Base-by-base conservation (phyloP, 2,888 invertebrate genomes). In the Coenonympha glycerion region DNA sequence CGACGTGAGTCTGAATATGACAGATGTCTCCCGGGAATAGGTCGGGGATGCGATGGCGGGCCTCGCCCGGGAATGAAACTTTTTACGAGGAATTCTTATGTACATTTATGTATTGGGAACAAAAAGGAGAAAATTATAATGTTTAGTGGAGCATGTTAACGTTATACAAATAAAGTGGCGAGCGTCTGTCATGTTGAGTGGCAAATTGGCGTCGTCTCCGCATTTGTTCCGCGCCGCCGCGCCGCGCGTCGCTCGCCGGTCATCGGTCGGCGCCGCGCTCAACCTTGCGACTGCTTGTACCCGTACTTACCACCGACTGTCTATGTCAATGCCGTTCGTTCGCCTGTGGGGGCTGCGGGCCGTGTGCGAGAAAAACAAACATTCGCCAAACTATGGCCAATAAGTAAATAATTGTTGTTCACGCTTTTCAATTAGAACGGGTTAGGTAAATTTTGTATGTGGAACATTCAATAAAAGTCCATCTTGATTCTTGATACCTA, bases 161-260 rank as follows among this genome's bases (percentile, higher is more conserved):
- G 76, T 76, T 79, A 74, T 71, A 78, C 73, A 79, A 80, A 81
- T 73, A 79, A 73, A 69, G 62, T 74, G 69, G 71, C 68, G 64
- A 72, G 71, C 62, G 75, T 70, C 66, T 73, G 74, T 74, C 73
- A 73, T 65, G 72, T 75, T 75, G 74, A 79, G 73, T 75, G 77
- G 77, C 74, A 81, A 81, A 81, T 79, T 80, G 76, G 75, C 75
- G 70, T 76, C 69, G 71, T 76, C 71, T 73, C 65, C 69, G 73
- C 70, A 80, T 79, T 79, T 73, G 79, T 79, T 77, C 73, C 76
- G 71, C 64, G 66, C 66, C 64, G 62, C 56, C 51, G 51, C 44
- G n/a, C n/a, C n/a, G n/a, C n/a, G 47, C 55, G 52, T 47, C 53
- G 49, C 49, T 55, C 59, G 56, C 53, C 62, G 63, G 57, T 58